Evolutionary conservation across 2,888 invertebrate species (phyloP).

Genomic region (Empis livida): DNA sequence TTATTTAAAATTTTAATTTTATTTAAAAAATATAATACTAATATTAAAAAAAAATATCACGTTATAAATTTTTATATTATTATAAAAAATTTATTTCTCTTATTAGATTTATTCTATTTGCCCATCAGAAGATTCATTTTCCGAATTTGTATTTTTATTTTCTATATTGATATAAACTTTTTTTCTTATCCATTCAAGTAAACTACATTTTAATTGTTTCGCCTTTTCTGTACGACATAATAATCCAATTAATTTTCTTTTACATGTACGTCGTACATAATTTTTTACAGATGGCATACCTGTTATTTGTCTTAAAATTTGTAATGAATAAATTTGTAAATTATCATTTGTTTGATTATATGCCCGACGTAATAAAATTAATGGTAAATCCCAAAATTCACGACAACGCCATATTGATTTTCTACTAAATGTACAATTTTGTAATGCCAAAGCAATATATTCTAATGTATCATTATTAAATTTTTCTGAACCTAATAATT

Average conservation of each 20-base stretch:
- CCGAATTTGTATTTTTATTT: background rate
- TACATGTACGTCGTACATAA: slow-evolving; percentile 18
- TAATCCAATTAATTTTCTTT: slow-evolving; percentile 5
- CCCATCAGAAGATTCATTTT: too few species aligned
- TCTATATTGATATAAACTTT: background rate
- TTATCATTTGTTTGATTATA: slow-evolving; percentile 15
- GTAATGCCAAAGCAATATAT: slow-evolving; percentile 19
- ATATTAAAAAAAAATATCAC: too few species aligned
- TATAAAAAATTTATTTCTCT: too few species aligned
- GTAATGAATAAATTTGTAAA: slow-evolving; percentile 25
- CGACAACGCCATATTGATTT: slow-evolving; percentile 24
- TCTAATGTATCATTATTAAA: slow-evolving; percentile 16
- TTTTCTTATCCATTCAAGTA: background rate
- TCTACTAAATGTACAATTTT: slow-evolving; percentile 23
- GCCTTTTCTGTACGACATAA: background rate
- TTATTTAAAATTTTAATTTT: too few species aligned
- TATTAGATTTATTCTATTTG: too few species aligned
- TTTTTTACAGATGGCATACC: slow-evolving; percentile 28
- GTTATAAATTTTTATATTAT: too few species aligned
- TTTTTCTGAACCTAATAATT: slow-evolving; percentile 12
- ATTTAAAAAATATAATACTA: too few species aligned
- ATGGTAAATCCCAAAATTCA: slow-evolving; percentile 23
- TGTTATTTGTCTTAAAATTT: slow-evolving; percentile 23
- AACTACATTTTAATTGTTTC: background rate
- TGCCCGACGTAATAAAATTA: slow-evolving; percentile 19